Conservation (phyloP, 30 jellyfish, hydroid and myxozoan genomes). For the Calvadosia cruxmelitensis region DNA sequence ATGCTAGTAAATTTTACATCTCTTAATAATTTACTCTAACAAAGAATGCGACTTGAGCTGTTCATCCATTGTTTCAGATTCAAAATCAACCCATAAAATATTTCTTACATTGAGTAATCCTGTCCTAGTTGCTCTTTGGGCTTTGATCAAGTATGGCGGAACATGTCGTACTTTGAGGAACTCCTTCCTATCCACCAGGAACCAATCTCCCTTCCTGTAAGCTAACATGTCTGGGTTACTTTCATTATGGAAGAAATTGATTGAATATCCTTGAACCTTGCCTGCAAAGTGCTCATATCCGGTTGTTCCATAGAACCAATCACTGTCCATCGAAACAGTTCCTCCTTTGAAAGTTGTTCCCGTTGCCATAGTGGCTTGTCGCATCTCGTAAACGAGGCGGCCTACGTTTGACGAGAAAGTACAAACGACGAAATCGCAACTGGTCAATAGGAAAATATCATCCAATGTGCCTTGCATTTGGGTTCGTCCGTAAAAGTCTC, state of each 20-base stretch:
- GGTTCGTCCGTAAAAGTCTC: background rate
- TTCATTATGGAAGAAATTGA: too few species aligned
- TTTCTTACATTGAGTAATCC: too few species aligned
- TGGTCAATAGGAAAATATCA: background rate
- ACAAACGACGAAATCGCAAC: background rate
- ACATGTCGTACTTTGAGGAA: too few species aligned
- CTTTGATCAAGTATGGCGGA: too few species aligned
- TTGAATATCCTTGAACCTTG: background rate
- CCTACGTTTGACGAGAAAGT: background rate
- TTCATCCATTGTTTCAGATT: too few species aligned
- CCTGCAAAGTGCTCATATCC: background rate
- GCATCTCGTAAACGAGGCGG: background rate
- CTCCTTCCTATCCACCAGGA: background rate
- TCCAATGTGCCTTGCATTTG: background rate
- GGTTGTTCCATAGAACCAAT: background rate
- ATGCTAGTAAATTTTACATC: too few species aligned
- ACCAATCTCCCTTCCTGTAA: background rate
- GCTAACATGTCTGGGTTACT: background rate
- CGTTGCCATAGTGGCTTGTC: background rate
- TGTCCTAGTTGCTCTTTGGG: too few species aligned
- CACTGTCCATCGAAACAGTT: background rate
- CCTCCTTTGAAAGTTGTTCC: background rate
- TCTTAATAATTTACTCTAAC: too few species aligned
- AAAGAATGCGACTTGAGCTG: too few species aligned
- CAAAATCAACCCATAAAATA: too few species aligned